A percentile compares a stretch with the other conserved stretches of the same genome.
phyloP scores from a whole-genome alignment of 1,140 invertebrate genomes.

The Parasteatoda tepidariorum region DNA sequence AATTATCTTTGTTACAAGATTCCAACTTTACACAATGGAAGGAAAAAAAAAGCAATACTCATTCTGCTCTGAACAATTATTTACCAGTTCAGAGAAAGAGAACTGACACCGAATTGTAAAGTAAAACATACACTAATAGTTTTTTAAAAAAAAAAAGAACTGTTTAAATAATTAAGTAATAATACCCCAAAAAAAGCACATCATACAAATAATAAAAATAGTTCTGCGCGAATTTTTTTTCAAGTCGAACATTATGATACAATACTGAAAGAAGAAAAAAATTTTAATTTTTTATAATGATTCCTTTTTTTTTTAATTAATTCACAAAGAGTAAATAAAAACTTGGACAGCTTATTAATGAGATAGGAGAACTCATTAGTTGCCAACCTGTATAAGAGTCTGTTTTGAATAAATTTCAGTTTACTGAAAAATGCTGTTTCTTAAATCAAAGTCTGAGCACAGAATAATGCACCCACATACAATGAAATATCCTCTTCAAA shows the following conservation, averaged over 20 bases:
- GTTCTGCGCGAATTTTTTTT: neutral
- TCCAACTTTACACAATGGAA: constrained; percentile 51
- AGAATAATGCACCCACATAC: constrained; percentile 58
- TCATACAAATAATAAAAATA: neutral
- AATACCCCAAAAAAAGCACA: constrained; percentile 3
- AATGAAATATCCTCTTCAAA: constrained; percentile 73
- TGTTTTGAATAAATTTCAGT: constrained; percentile 20
- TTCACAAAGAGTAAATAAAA: neutral
- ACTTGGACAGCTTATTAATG: too few relatives aligned
- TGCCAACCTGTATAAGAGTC: neutral
- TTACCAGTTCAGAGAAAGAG: constrained; percentile 47
- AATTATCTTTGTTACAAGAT: constrained; percentile 53
- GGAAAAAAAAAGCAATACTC: constrained; percentile 8
- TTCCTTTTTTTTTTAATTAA: constrained; percentile 5
- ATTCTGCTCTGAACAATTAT: constrained; percentile 22
- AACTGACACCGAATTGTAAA: constrained; percentile 46
- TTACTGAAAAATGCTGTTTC: neutral
- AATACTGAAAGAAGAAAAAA: neutral
- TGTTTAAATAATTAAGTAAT: constrained; percentile 29
- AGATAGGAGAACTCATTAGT: too few relatives aligned
- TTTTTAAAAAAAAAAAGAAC: constrained; percentile 38
- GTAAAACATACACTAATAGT: constrained; percentile 17
- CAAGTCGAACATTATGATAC: constrained; percentile 1
- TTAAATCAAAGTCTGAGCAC: constrained; percentile 48
- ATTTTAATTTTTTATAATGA: neutral